These are phyloP conservation scores for Chelon labrosus DNA, from an alignment of 2,797 vertebrate species.

Conservation along the genomic window DNA sequence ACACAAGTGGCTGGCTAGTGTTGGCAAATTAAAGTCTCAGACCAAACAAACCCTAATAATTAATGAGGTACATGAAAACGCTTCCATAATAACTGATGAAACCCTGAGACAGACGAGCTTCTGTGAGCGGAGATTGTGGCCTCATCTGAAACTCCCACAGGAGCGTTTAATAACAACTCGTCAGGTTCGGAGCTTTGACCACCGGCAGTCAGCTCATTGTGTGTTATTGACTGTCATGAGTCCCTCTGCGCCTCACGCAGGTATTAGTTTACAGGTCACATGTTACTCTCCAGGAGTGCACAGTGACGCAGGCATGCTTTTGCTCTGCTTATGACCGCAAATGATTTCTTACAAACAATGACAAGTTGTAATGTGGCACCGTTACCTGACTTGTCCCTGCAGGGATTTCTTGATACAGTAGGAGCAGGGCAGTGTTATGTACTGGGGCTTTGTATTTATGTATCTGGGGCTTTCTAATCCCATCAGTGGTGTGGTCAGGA, in stretches of 20 bases:
- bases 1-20: too few relatives aligned
- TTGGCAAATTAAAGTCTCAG: too few relatives aligned
- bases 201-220: constrained; percentile 14
- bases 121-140: not conserved
- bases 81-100: not conserved
- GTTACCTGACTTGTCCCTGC: constrained; percentile 40
- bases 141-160: constrained; percentile 15
- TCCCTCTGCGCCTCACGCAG: constrained; percentile 10
- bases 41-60: too few relatives aligned
- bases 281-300: constrained; percentile 32
- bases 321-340: constrained; percentile 27
- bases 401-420: constrained; percentile 35
- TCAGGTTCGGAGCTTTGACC: constrained; percentile 10
- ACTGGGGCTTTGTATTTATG: constrained; percentile 6
- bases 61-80: too few relatives aligned
- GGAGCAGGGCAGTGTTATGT: constrained; percentile 3
- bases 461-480: constrained; percentile 17
- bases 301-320: constrained; percentile 33
- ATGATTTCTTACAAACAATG: constrained; percentile 31
- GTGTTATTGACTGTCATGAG: constrained; percentile 5
- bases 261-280: constrained; percentile 46
- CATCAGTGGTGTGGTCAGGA: constrained; percentile 3
- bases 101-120: not conserved
- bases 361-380: constrained; percentile 50
- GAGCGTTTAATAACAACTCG: constrained; percentile 9